These are phyloP conservation scores for Phytoseiulus persimilis DNA, from an alignment of 2,888 invertebrate genomes.

Conservation along the genomic window DNA sequence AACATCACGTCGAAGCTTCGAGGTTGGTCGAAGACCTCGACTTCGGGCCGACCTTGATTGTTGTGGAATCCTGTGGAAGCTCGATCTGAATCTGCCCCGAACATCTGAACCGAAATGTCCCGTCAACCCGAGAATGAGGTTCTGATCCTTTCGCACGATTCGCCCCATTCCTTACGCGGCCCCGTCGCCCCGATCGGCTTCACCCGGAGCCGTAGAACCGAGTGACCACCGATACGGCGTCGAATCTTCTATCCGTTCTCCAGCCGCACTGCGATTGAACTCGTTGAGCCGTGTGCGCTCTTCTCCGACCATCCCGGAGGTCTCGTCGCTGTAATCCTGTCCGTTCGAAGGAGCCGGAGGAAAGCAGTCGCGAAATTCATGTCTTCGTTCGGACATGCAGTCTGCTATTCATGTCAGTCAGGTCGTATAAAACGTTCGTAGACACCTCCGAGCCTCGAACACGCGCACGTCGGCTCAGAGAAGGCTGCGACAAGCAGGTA, in stretches of 20 bases:
- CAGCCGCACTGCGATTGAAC: background rate
- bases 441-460: background rate
- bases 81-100: no score
- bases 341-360: background rate
- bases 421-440: background rate
- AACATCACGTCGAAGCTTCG: no score
- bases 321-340: background rate
- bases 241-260: background rate
- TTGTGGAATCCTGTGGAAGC: no score
- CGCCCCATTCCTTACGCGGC: no score
- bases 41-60: no score
- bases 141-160: no score
- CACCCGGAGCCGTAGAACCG: no score
- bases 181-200: no score
- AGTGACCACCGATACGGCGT: background rate
- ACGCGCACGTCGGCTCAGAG: background rate
- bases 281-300: background rate
- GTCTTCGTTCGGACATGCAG: background rate
- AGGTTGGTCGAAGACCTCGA: no score
- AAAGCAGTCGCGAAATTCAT: background rate
- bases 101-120: no score
- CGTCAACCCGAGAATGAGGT: no score
- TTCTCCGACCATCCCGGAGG: background rate
- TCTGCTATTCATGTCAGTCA: background rate
- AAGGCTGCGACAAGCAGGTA: background rate